phyloP scores from a whole-genome alignment of 2,113 vertebrate species.

The Caracal caracal region DNA sequence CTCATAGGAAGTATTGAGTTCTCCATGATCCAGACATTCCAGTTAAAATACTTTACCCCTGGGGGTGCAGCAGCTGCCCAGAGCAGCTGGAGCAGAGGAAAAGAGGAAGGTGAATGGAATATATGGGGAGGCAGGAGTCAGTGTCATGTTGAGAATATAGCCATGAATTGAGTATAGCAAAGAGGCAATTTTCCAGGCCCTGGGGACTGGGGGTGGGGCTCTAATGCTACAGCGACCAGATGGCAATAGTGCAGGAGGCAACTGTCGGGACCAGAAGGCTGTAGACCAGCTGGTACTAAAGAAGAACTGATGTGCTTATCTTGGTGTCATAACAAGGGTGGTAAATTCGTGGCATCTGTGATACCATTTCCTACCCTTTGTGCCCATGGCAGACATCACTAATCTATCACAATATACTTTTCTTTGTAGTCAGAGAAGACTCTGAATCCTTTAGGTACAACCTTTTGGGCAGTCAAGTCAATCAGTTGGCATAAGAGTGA shows the following conservation, averaged over 20 bases:
- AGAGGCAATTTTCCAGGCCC: not conserved
- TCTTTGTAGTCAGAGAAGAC: not conserved
- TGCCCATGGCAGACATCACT: not conserved
- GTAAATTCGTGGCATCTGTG: not conserved
- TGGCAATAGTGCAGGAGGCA: not conserved
- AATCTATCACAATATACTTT: not conserved
- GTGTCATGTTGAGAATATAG: not conserved
- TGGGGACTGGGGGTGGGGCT: not conserved
- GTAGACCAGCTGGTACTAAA: not conserved
- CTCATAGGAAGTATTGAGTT: not conserved
- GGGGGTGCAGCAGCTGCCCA: not conserved
- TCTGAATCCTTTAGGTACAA: not conserved
- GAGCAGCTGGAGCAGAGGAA: not conserved
- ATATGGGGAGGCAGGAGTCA: not conserved
- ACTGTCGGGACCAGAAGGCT: not conserved
- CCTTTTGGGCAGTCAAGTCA: not conserved
- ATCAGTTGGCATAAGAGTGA: not conserved
- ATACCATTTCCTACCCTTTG: not conserved
- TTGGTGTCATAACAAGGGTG: not conserved
- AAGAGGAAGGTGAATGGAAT: not conserved
- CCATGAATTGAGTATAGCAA: not conserved
- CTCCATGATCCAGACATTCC: not conserved
- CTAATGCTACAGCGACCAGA: not conserved
- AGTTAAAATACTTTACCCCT: not conserved
- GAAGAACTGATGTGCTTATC: constrained; percentile 12